Percentiles rank a stretch among this genome's conserved stretches.
phyloP scores from a whole-genome alignment of 2,113 vertebrate species.

The Strix aluco region DNA sequence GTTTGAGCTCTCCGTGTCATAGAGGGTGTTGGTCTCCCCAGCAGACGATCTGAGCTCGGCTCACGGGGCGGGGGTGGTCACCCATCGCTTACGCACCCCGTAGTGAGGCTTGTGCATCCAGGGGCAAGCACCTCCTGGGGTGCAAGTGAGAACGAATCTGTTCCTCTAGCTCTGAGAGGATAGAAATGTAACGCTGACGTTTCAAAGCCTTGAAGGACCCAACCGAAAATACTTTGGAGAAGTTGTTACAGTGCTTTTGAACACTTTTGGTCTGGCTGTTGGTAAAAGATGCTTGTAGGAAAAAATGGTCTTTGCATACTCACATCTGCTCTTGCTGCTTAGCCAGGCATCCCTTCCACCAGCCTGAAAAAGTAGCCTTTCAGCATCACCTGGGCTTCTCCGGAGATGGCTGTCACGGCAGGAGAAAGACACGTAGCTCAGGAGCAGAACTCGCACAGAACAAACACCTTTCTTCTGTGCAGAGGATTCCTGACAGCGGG shows the following conservation, averaged over 20 bases:
- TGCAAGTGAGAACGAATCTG: fast-evolving
- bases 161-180: not conserved
- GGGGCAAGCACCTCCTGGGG: not conserved
- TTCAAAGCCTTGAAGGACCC: not conserved
- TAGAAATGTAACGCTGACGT: not conserved
- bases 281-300: not conserved
- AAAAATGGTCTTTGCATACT: not conserved
- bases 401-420: not conserved
- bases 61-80: fast-evolving
- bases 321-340: not conserved
- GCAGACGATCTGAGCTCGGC: not conserved
- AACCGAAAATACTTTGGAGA: not conserved
- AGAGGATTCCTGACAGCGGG: not conserved
- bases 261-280: not conserved
- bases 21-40: not conserved
- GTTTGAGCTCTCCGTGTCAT: not conserved
- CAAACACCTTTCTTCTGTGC: not conserved
- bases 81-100: fast-evolving
- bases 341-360: not conserved
- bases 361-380: not conserved
- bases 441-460: not conserved
- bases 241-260: not conserved
- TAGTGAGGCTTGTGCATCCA: fast-evolving
- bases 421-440: not conserved
- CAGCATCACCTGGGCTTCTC: not conserved